Evolutionary conservation across 2,888 invertebrate species (phyloP).

Genomic region (Gonocerus acuteangulatus): DNA sequence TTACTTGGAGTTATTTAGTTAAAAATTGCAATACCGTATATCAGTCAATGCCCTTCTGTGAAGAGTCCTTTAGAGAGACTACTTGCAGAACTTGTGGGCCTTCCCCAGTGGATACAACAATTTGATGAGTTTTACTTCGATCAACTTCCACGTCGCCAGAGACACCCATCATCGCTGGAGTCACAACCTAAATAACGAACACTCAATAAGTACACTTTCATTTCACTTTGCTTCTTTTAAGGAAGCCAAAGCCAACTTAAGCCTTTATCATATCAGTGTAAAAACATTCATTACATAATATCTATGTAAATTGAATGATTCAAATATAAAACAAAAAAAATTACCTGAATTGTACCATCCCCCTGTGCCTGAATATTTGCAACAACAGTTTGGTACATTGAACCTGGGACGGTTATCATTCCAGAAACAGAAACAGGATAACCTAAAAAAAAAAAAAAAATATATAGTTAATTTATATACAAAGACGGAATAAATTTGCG

Average conservation of each 20-base stretch:
- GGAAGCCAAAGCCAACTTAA: no score
- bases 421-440: conserved; percentile 81
- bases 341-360: conserved; percentile 66
- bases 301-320: no score
- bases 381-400: conserved; percentile 94
- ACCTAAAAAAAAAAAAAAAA: conserved; percentile 45
- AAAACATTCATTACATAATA: no score
- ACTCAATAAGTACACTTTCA: background rate
- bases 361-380: conserved; percentile 72
- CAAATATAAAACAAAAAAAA: no score
- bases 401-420: conserved; percentile 89
- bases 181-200: conserved; percentile 28
- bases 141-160: conserved; percentile 28
- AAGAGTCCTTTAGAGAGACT: conserved; percentile 43
- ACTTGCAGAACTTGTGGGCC: conserved; percentile 72
- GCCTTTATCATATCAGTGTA: no score
- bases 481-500: background rate
- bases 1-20: no score
- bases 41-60: conserved; percentile 27
- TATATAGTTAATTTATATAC: conserved; percentile 10
- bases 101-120: conserved; percentile 30
- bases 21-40: no score
- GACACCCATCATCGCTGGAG: conserved; percentile 28
- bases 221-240: no score
- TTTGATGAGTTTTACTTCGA: conserved; percentile 30